These are phyloP conservation scores for Nomada fabriciana DNA, from an alignment of 2,888 invertebrate species.

Conservation along the genomic window DNA sequence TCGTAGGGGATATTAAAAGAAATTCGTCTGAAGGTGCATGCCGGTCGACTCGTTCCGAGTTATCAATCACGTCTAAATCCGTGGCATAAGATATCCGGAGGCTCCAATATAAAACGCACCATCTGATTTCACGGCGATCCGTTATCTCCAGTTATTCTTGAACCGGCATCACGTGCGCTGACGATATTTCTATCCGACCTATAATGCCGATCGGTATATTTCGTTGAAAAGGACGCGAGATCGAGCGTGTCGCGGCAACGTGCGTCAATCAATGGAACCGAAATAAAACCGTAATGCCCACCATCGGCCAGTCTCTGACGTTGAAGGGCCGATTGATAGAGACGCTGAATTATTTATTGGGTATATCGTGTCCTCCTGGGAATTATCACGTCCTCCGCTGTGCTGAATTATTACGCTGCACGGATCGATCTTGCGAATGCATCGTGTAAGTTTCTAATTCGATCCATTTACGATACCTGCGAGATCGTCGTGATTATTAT, in stretches of 20 bases:
- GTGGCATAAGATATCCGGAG: constrained; percentile 9
- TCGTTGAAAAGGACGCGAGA: constrained; percentile 49
- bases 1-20: constrained; percentile 40
- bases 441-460: constrained; percentile 3
- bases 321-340: constrained; percentile 36
- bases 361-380: not conserved
- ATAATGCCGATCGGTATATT: constrained; percentile 61
- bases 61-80: constrained; percentile 47
- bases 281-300: constrained; percentile 50
- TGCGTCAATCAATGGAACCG: constrained; percentile 45
- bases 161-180: constrained; percentile 39
- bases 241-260: constrained; percentile 45
- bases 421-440: not conserved
- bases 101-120: constrained; percentile 31
- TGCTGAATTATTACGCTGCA: constrained; percentile 12
- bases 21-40: constrained; percentile 9
- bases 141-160: constrained; percentile 51
- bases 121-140: constrained; percentile 23
- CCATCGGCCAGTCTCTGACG: constrained; percentile 13
- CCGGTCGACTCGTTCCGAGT: constrained; percentile 27
- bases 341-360: constrained; percentile 44
- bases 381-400: not conserved
- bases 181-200: constrained; percentile 56
- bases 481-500: not conserved
- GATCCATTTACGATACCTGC: constrained; percentile 5